These are phyloP conservation scores for Pedetes capensis DNA, from an alignment of 2,113 vertebrate species.

Conservation along the genomic window DNA sequence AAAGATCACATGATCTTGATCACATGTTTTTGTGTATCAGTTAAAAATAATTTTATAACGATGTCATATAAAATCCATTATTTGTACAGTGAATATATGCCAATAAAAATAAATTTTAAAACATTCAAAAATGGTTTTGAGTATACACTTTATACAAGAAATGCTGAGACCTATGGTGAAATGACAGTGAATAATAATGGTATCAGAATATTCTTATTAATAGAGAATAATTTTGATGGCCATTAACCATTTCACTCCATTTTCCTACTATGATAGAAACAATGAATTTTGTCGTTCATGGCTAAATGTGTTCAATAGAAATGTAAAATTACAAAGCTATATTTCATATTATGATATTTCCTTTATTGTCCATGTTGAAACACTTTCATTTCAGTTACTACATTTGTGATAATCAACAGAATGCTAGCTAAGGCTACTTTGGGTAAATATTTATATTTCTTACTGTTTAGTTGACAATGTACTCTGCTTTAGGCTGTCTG, in stretches of 20 bases:
- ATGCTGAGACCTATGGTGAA: not conserved
- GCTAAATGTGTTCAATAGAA: not conserved
- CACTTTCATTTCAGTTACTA: not conserved
- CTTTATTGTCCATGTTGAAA: not conserved
- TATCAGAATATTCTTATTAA: not conserved
- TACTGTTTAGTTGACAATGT: slow-evolving; percentile 2
- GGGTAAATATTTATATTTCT: slow-evolving; percentile 15
- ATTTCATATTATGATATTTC: slow-evolving; percentile 48
- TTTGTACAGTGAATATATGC: too few relatives aligned
- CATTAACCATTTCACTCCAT: not conserved
- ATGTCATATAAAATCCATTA: too few relatives aligned
- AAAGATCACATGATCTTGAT: not conserved
- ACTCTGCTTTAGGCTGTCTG: slow-evolving; percentile 5
- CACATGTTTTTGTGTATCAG: not conserved
- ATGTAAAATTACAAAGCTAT: not conserved
- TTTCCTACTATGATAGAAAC: not conserved
- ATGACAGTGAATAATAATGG: not conserved
- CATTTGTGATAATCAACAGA: not conserved
- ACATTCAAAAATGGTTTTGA: not conserved
- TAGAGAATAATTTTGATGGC: not conserved
- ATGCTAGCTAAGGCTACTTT: slow-evolving; percentile 7
- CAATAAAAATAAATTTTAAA: too few relatives aligned
- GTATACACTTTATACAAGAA: not conserved
- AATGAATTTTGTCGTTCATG: not conserved
- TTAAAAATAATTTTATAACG: not conserved